phyloP scores from a whole-genome alignment of 2,113 vertebrate species.

The Herpailurus yagouaroundi region DNA sequence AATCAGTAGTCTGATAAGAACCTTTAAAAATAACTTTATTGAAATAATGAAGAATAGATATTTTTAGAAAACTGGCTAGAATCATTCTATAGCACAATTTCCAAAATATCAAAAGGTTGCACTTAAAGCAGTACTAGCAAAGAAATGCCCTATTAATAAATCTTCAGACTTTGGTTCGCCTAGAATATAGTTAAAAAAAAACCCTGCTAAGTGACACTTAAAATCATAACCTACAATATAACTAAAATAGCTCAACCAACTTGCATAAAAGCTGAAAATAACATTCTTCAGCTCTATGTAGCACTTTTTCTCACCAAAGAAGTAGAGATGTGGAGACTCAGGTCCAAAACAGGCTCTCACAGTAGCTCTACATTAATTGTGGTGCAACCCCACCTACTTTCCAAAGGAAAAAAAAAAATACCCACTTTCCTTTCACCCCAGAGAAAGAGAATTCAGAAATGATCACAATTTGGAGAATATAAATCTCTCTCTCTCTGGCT shows the following conservation, averaged over 20 bases:
- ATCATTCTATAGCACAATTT: not conserved
- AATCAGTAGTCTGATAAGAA: not conserved
- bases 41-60: not conserved
- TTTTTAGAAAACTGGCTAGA: constrained; percentile 2
- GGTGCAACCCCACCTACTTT: not conserved
- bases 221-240: constrained; percentile 44
- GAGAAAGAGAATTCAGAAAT: not conserved
- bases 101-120: constrained; percentile 30
- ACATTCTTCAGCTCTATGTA: not conserved
- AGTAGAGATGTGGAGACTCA: not conserved
- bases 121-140: not conserved
- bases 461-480: not conserved
- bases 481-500: constrained; percentile 24
- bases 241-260: constrained; percentile 22
- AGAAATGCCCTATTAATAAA: not conserved
- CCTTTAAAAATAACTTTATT: not conserved
- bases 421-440: not conserved
- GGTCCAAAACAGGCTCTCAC: not conserved
- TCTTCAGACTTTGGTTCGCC: constrained; percentile 7
- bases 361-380: not conserved
- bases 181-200: not conserved
- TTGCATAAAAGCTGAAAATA: not conserved
- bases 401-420: constrained; percentile 1
- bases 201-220: not conserved
- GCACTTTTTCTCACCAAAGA: not conserved